phyloP scores from a whole-genome alignment of 2,113 vertebrate genomes.

The Ascaphus truei region DNA sequence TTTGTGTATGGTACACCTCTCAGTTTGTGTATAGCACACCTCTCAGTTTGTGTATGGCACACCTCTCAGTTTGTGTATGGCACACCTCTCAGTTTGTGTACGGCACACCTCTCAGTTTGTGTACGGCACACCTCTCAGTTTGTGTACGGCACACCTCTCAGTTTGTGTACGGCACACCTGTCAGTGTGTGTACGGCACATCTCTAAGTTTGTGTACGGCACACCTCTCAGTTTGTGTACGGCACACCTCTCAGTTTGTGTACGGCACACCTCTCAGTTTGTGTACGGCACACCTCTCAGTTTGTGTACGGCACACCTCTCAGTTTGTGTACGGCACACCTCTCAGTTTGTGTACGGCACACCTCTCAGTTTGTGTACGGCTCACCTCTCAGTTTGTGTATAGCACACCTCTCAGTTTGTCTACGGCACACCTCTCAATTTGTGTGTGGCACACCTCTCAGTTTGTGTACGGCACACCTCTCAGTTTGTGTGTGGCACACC shows the following conservation, averaged over 20 bases:
- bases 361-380: neutral
- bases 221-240: neutral
- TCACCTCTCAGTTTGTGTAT: neutral
- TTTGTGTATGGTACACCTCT: neutral
- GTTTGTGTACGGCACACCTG: neutral
- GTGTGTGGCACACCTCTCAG: neutral
- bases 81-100: neutral
- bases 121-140: neutral
- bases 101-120: neutral
- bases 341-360: neutral
- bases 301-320: neutral
- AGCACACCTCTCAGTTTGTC: neutral
- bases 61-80: neutral
- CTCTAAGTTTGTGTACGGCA: neutral
- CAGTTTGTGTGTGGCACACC: neutral
- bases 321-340: neutral
- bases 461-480: neutral
- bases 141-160: neutral
- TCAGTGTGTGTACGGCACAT: no score
- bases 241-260: neutral
- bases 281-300: neutral
- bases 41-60: neutral
- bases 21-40: neutral
- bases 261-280: neutral
- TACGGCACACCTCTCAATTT: neutral